phyloP scores from a whole-genome alignment of 2,113 vertebrate genomes.

The Paracanthobrama guichenoti region DNA sequence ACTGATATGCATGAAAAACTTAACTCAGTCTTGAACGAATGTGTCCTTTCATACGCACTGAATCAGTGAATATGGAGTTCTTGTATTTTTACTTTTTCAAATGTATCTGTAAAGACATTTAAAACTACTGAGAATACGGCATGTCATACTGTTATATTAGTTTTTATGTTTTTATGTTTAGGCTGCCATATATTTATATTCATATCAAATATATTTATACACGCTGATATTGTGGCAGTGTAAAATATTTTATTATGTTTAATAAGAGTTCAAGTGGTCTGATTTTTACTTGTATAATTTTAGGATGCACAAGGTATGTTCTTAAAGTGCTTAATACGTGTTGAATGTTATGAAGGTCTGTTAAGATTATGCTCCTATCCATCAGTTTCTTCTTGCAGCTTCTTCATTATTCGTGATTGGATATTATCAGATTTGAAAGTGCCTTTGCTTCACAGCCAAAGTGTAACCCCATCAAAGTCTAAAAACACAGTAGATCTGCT shows the following conservation, averaged over 20 bases:
- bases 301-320: background rate
- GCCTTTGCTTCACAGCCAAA: constrained; percentile 19
- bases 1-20: background rate
- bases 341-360: background rate
- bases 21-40: background rate
- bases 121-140: constrained; percentile 8
- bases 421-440: background rate
- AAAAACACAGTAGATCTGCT: background rate
- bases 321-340: background rate
- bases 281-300: background rate
- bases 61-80: background rate
- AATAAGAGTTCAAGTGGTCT: background rate
- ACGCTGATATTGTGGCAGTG: background rate
- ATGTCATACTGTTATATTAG: background rate
- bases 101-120: background rate
- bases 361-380: background rate
- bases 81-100: background rate
- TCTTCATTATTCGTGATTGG: background rate
- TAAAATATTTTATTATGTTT: background rate
- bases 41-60: background rate
- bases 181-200: no score
- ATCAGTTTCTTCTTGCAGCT: no score
- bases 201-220: background rate
- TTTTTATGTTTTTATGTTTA: background rate
- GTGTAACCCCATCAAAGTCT: background rate